A percentile compares a stretch with the other conserved stretches of the same genome.
Evolutionary conservation across 2,113 vertebrate genomes (phyloP).

Genomic region (Cyprinus carpio): DNA sequence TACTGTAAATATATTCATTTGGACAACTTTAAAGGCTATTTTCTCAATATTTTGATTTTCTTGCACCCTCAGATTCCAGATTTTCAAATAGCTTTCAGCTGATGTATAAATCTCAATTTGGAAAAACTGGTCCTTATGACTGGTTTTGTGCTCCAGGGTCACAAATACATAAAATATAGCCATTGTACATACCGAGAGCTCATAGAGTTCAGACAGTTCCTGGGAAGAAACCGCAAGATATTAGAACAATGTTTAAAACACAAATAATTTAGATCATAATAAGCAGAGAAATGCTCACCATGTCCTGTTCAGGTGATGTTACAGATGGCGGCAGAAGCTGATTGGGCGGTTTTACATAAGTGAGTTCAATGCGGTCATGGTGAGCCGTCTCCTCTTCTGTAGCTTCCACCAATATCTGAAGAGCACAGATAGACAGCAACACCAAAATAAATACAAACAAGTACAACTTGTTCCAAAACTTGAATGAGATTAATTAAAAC

Average conservation of each 20-base stretch:
- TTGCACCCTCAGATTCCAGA: no score
- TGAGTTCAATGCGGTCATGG: constrained; percentile 95
- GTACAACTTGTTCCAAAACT: neutral
- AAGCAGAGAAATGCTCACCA: constrained; percentile 73
- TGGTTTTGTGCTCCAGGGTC: no score
- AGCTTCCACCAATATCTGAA: constrained; percentile 91
- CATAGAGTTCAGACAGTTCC: constrained; percentile 93
- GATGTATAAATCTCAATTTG: no score
- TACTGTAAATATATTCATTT: no score
- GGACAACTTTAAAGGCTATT: no score
- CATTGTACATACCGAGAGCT: constrained; percentile 84
- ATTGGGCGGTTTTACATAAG: constrained; percentile 91
- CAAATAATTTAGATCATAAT: neutral
- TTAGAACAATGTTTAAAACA: neutral
- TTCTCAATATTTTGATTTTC: no score
- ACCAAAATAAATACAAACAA: neutral
- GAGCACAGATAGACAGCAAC: neutral
- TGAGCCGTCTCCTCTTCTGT: constrained; percentile 97
- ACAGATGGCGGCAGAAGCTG: constrained; percentile 82
- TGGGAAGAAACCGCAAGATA: constrained; percentile 61
- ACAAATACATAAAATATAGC: neutral
- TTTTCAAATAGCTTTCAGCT: no score
- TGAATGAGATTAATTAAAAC: neutral
- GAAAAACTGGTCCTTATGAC: no score
- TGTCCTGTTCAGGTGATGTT: constrained; percentile 79